Evolutionary conservation across 2,888 invertebrate species (phyloP).

Genomic region (Poecilobothrus nobilitatus): DNA sequence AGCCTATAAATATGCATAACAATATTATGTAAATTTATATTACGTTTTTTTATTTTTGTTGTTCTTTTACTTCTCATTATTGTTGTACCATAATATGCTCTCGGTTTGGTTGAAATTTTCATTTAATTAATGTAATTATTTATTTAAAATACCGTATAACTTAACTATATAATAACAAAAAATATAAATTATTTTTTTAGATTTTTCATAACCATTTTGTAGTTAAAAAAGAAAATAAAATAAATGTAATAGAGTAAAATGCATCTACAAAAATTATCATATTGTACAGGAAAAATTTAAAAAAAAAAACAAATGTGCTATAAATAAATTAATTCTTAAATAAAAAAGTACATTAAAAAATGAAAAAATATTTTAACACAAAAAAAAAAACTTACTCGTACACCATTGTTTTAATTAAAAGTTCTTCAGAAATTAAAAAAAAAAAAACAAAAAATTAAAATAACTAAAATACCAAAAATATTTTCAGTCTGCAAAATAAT

Average conservation of each 20-base stretch:
- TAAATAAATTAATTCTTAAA: background rate
- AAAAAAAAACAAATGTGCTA: background rate
- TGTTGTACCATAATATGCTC: background rate
- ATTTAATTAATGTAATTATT: slow-evolving; percentile 1
- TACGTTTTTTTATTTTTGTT: background rate
- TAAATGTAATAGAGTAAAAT: background rate
- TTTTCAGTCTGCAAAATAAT: too few relatives aligned
- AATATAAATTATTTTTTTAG: too few relatives aligned
- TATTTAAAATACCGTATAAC: background rate
- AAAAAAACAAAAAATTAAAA: too few relatives aligned
- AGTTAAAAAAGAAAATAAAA: background rate
- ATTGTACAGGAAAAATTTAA: too few relatives aligned
- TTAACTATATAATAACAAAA: background rate
- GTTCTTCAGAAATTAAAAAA: background rate
- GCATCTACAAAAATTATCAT: too few relatives aligned
- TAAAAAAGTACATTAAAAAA: background rate
- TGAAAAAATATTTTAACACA: background rate
- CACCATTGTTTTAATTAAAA: background rate
- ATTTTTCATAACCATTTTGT: background rate
- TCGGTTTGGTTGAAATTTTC: background rate
- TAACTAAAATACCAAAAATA: too few relatives aligned
- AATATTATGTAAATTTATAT: background rate
- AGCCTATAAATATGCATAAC: background rate
- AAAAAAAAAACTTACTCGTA: too few relatives aligned
- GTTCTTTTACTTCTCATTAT: background rate